These are phyloP conservation scores for Drosophila saltans DNA, from an alignment of 1,140 invertebrate genomes.

Conservation along the genomic window DNA sequence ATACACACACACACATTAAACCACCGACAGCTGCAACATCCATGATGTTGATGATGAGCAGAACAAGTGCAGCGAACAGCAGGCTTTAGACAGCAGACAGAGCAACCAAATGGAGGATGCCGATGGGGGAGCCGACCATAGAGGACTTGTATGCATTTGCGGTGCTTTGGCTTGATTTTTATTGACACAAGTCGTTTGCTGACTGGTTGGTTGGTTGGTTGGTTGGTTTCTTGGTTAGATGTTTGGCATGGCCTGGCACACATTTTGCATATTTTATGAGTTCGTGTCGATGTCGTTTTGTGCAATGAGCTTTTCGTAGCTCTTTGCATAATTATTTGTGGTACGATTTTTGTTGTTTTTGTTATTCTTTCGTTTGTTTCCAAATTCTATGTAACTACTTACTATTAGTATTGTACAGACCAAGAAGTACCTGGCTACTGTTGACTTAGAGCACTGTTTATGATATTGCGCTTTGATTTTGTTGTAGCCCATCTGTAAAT, in stretches of 20 bases:
- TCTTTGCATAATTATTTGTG: constrained; percentile 77
- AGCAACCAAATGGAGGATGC: constrained; percentile 6
- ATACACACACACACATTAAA: constrained; percentile 10
- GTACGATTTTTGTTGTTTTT: constrained; percentile 46
- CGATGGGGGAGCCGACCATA: constrained; percentile 39
- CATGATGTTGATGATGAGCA: constrained; percentile 46
- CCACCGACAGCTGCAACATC: constrained; percentile 44
- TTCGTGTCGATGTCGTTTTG: constrained; percentile 75
- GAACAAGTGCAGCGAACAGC: constrained; percentile 67
- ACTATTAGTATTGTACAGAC: constrained; percentile 27
- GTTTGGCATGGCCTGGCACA: constrained; percentile 63
- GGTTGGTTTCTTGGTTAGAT: neutral
- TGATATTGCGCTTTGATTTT: constrained; percentile 5
- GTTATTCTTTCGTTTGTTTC: constrained; percentile 12
- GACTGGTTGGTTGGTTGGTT: constrained; percentile 25
- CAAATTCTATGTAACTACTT: constrained; percentile 56
- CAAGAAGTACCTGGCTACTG: constrained; percentile 40
- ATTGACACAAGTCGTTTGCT: constrained; percentile 77
- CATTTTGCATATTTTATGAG: constrained; percentile 81
- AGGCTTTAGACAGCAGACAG: constrained; percentile 1
- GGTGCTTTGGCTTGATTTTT: constrained; percentile 74
- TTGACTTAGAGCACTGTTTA: constrained; percentile 43
- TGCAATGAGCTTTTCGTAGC: constrained; percentile 63
- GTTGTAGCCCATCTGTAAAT: constrained; percentile 48
- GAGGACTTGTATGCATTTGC: constrained; percentile 56